A percentile compares a stretch with the other conserved stretches of the same genome.
These are phyloP conservation scores for Nannoperca australis DNA, from an alignment of 2,797 vertebrate genomes.

Conservation along the genomic window DNA sequence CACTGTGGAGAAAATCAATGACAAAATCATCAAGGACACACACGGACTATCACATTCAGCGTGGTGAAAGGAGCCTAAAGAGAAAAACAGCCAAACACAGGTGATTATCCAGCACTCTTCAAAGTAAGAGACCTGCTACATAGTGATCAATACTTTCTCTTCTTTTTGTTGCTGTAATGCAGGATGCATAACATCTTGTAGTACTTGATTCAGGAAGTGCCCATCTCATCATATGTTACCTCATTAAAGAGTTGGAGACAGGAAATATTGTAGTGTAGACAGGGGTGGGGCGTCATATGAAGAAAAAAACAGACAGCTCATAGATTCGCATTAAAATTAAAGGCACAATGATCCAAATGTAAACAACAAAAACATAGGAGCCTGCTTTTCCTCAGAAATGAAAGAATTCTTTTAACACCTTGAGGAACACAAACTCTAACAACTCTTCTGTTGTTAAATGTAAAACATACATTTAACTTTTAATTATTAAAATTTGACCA, in stretches of 20 bases:
- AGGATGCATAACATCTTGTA: constrained; percentile 65
- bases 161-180: constrained; percentile 66
- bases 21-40: constrained; percentile 75
- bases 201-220: constrained; percentile 62
- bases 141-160: constrained; percentile 73
- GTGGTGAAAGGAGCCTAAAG: constrained; percentile 64
- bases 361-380: not conserved
- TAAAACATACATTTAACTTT: not conserved
- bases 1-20: constrained; percentile 73
- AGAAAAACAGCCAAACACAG: constrained; percentile 70
- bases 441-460: not conserved
- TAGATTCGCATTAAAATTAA: constrained; percentile 19
- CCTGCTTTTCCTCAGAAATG: not conserved
- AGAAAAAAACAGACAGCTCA: not conserved
- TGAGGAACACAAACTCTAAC: not conserved
- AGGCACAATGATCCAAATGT: not conserved
- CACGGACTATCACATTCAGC: constrained; percentile 63
- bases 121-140: constrained; percentile 56
- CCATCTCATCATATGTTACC: constrained; percentile 51
- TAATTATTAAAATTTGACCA: not conserved
- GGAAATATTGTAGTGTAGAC: constrained; percentile 31
- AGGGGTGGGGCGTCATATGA: not conserved
- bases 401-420: not conserved
- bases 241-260: constrained; percentile 53
- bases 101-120: constrained; percentile 69